Base-by-base conservation (phyloP, 2,113 vertebrate genomes). In the Oncorhynchus clarkii region DNA sequence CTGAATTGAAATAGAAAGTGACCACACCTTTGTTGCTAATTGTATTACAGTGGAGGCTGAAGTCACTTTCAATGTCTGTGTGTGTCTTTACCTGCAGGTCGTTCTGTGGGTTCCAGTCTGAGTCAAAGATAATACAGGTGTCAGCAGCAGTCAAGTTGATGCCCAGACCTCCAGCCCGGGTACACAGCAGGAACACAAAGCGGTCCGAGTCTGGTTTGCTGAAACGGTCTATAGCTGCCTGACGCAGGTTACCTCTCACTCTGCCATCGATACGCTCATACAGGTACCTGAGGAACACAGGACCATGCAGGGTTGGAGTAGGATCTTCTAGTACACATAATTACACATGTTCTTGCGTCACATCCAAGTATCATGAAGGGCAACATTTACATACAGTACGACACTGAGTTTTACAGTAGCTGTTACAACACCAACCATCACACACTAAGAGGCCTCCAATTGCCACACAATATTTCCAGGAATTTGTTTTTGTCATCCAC, bases 121-220 rank as follows among this genome's bases (percentile, higher is more conserved):
- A 99, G 93, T 99, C 98, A 87, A 99, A 99, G 88, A 99, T 99
- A 82, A 99, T 99, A 83, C 97, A 99, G 0, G 98, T 99, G 79
- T 99, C 98, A 66, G 98, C 98, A 75, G 98, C 98, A 57, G 98
- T 99, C 77, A 99, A 88, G 87, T 99, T 99, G 89, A 99, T 99
- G 79, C 97, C 98, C 80, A 99, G 87, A 4, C 98, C 98, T 65
- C 98, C 98, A 51, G 98, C 98, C 87, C 98, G 93, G 51, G 98
- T 99, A 77, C 98, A 99, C 31, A 99, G 92, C 11, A 99, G 95
- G 90, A 99, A 99, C 84, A 99, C 97, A 60, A 99, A 99, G 80
- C 97, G 95, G 77, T 99, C 97, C 0, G 96, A 99, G 82, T 99
- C 97, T 0, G 97, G 97, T 75, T 99, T 99, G 88, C 97, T 98